Percentiles rank a stretch among this genome's conserved stretches.
These are phyloP conservation scores for Polyploca ridens DNA, from an alignment of 2,888 invertebrate species.

Conservation along the genomic window DNA sequence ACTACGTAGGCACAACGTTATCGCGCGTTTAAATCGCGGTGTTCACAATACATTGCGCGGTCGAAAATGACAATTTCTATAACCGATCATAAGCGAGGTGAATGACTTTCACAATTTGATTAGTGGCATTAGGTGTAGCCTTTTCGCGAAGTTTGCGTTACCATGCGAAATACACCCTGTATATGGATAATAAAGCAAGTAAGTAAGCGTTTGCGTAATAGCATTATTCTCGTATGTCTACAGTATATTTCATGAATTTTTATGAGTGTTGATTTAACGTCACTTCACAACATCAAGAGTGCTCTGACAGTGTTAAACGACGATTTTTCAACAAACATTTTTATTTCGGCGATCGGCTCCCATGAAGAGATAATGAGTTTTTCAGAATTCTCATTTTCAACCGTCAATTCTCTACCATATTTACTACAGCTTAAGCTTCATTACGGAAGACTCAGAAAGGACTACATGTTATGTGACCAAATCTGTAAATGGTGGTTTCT, in stretches of 20 bases:
- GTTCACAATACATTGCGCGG: no score
- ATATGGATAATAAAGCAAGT: not conserved
- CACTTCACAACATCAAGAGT: conserved; percentile 35
- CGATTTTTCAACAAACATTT: conserved; percentile 35
- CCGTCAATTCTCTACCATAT: not conserved
- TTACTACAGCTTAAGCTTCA: not conserved
- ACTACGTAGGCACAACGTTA: no score
- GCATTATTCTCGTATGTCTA: conserved; percentile 14
- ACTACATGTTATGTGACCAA: not conserved
- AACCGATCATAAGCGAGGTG: no score
- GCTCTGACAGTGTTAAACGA: conserved; percentile 22
- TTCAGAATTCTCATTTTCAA: not conserved
- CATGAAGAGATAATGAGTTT: not conserved
- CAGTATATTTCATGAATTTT: conserved; percentile 50
- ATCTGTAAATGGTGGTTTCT: conserved; percentile 9
- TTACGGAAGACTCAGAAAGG: not conserved
- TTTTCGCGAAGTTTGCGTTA: no score
- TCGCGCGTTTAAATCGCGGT: no score
- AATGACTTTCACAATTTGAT: no score
- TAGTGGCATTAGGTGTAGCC: no score
- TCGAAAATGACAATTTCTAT: no score
- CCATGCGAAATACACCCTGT: no score
- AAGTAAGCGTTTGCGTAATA: conserved; percentile 25
- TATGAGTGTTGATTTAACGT: conserved; percentile 47
- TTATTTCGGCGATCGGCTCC: not conserved